Conservation (phyloP, 2,113 vertebrate species). For the Irena cyanogastra region DNA sequence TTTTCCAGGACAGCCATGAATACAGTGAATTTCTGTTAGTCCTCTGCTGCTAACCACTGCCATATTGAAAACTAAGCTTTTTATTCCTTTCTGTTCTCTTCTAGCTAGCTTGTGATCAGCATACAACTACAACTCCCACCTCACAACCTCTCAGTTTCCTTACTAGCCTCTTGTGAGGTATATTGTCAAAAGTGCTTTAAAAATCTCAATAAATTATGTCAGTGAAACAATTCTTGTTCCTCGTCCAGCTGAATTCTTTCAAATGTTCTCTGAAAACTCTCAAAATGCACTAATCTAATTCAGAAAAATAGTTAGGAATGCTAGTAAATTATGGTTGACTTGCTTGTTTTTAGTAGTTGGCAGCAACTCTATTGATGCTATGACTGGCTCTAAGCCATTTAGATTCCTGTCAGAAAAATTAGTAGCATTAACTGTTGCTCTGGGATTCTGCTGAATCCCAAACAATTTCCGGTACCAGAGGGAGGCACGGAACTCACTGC, state of each 20-base stretch:
- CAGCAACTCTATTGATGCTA: slow-evolving; percentile 11
- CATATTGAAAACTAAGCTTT: background rate
- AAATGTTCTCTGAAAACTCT: background rate
- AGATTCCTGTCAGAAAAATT: slow-evolving; percentile 32
- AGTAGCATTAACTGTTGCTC: background rate
- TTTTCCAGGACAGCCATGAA: background rate
- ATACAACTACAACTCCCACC: background rate
- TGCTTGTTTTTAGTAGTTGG: slow-evolving; percentile 27
- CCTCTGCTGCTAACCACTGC: background rate
- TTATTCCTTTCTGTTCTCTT: background rate
- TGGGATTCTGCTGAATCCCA: background rate
- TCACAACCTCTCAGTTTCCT: background rate
- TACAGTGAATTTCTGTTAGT: background rate
- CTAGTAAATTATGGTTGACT: slow-evolving; percentile 4
- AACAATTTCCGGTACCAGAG: background rate
- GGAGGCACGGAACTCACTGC: background rate
- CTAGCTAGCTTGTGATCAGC: background rate
- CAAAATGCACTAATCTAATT: slow-evolving; percentile 1
- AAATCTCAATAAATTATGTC: slow-evolving; percentile 28
- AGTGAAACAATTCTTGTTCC: background rate
- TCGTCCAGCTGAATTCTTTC: background rate
- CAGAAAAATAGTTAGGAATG: slow-evolving; percentile 9
- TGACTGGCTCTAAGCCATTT: slow-evolving; percentile 11
- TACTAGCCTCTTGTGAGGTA: background rate
- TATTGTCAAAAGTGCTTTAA: background rate